These are phyloP conservation scores for Nipponacmea schrenckii DNA, from an alignment of 2,888 invertebrate genomes.

Conservation along the genomic window DNA sequence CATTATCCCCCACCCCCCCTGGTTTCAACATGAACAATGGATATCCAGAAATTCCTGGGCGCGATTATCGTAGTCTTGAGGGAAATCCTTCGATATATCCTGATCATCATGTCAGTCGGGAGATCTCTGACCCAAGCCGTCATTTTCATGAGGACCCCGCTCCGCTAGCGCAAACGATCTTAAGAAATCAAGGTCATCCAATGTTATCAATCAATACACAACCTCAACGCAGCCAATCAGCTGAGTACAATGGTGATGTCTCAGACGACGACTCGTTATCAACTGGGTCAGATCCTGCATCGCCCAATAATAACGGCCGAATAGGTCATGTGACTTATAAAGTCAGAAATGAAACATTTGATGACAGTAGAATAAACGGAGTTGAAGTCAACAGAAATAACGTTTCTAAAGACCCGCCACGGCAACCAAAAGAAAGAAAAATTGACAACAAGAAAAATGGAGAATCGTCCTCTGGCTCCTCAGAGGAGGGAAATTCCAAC, in stretches of 20 bases:
- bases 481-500: constrained; percentile 13
- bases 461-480: neutral
- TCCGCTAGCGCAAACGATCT: neutral
- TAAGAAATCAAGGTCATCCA: neutral
- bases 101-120: no score
- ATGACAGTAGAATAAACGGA: neutral
- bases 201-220: neutral
- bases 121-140: no score
- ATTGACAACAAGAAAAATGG: constrained; percentile 45
- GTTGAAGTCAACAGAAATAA: neutral
- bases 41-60: no score
- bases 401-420: constrained; percentile 29
- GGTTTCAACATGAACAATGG: no score
- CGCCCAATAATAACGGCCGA: constrained; percentile 15
- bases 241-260: neutral
- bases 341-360: constrained; percentile 39
- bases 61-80: no score
- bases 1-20: no score
- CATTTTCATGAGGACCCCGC: neutral
- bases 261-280: neutral
- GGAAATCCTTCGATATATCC: no score
- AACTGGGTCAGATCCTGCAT: constrained; percentile 6
- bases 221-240: neutral
- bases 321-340: constrained; percentile 20
- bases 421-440: constrained; percentile 36